Conservation (phyloP, 2,888 invertebrate species). For the Cryptocephalus primarius region DNA sequence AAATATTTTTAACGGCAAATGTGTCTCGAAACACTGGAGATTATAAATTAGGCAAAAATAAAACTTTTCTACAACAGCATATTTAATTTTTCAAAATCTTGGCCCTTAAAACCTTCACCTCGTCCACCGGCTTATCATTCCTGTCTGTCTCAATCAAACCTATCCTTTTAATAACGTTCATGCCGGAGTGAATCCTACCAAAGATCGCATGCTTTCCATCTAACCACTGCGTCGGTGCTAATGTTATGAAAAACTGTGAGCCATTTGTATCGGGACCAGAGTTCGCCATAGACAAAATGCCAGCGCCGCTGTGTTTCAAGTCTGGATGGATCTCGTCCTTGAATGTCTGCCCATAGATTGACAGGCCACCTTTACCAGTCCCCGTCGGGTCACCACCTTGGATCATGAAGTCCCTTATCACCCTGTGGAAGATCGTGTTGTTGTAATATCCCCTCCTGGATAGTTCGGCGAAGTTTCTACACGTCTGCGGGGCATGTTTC, state of each 20-base stretch:
- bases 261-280: constrained; percentile 95
- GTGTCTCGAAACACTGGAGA: too few relatives aligned
- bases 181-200: constrained; percentile 78
- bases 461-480: constrained; percentile 94
- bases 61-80: too few relatives aligned
- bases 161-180: constrained; percentile 84
- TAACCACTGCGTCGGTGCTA: constrained; percentile 95
- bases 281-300: constrained; percentile 95
- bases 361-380: constrained; percentile 77
- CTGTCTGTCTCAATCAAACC: constrained; percentile 91
- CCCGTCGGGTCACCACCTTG: constrained; percentile 97
- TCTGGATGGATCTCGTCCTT: constrained; percentile 92
- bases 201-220: constrained; percentile 98
- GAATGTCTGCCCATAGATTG: constrained; percentile 92
- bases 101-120: constrained; percentile 64
- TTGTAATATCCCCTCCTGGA: constrained; percentile 90
- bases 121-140: constrained; percentile 83
- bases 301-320: constrained; percentile 88
- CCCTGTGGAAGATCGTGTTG: constrained; percentile 89
- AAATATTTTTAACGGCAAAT: too few relatives aligned
- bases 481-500: constrained; percentile 97
- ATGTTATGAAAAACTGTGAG: constrained; percentile 95
- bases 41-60: too few relatives aligned
- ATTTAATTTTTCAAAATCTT: constrained; percentile 35
- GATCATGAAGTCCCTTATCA: constrained; percentile 89